Percentiles rank a stretch among this genome's conserved stretches.
phyloP scores from a whole-genome alignment of 2,888 invertebrate species.

The Platycheirus albimanus region DNA sequence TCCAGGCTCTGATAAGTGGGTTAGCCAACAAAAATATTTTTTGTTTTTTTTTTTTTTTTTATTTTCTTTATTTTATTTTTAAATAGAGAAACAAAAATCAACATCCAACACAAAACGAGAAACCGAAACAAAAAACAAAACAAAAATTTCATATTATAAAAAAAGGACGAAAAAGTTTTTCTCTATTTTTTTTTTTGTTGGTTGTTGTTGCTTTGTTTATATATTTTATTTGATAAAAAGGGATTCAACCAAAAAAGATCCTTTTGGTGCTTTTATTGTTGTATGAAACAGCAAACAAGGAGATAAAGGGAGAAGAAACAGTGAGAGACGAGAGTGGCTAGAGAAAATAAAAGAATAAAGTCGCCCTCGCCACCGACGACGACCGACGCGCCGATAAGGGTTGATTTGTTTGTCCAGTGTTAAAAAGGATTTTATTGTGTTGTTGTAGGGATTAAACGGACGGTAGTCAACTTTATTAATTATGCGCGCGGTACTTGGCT shows the following conservation, averaged over 20 bases:
- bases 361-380: background rate
- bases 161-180: constrained; percentile 28
- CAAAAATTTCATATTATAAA: constrained; percentile 6
- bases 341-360: constrained; percentile 24
- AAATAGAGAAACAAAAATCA: constrained; percentile 62
- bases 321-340: constrained; percentile 10
- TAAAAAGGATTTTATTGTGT: constrained; percentile 67
- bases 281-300: constrained; percentile 39
- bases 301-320: constrained; percentile 3
- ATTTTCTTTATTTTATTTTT: constrained; percentile 9
- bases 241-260: constrained; percentile 56
- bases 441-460: constrained; percentile 65
- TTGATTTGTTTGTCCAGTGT: constrained; percentile 73
- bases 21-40: constrained; percentile 64
- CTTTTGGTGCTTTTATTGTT: constrained; percentile 68
- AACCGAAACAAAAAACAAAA: constrained; percentile 62
- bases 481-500: constrained; percentile 60
- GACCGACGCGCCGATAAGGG: constrained; percentile 56
- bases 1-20: constrained; percentile 69
- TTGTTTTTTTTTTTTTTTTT: constrained; percentile 8
- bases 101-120: constrained; percentile 46
- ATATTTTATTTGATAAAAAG: constrained; percentile 52
- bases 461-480: constrained; percentile 70
- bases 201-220: too few relatives aligned
- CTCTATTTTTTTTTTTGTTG: constrained; percentile 34